These are phyloP conservation scores for Phaonia tiefii DNA, from an alignment of 2,888 invertebrate genomes.

Conservation along the genomic window DNA sequence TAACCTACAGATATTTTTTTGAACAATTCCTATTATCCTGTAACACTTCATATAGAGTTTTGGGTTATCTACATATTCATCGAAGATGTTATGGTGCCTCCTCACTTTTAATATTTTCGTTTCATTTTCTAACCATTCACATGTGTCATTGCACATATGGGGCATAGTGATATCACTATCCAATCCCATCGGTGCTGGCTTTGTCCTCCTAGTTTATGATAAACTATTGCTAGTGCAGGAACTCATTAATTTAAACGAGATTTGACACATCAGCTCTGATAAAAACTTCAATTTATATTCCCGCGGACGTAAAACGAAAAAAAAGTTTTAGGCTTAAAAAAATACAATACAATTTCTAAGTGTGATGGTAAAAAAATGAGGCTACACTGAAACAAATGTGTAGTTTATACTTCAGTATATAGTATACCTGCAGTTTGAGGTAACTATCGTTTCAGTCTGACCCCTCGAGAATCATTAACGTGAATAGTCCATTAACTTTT, in stretches of 20 bases:
- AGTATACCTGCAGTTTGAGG: too few species aligned
- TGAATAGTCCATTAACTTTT: too few species aligned
- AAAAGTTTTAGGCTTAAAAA: conserved; percentile 43
- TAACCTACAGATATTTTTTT: neutral
- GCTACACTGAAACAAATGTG: conserved; percentile 50
- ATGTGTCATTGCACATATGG: neutral
- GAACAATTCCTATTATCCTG: neutral
- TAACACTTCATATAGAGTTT: neutral
- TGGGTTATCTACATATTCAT: conserved; percentile 10
- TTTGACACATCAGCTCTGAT: conserved; percentile 77
- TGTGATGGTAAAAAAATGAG: conserved; percentile 51
- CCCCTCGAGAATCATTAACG: too few species aligned
- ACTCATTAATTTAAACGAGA: conserved; percentile 81
- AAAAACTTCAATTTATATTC: conserved; percentile 79
- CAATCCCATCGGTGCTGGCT: conserved; percentile 17
- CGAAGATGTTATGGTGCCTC: neutral
- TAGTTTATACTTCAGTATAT: too few species aligned
- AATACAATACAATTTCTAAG: conserved; percentile 14
- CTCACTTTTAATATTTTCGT: conserved; percentile 19
- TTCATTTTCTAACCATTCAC: conserved; percentile 29
- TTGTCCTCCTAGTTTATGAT: conserved; percentile 9
- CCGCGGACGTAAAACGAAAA: conserved; percentile 59
- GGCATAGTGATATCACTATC: neutral
- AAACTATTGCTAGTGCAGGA: conserved; percentile 62
- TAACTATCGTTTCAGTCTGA: too few species aligned